Conservation (phyloP, 2,797 vertebrate species). For the Mus caroli region DNA sequence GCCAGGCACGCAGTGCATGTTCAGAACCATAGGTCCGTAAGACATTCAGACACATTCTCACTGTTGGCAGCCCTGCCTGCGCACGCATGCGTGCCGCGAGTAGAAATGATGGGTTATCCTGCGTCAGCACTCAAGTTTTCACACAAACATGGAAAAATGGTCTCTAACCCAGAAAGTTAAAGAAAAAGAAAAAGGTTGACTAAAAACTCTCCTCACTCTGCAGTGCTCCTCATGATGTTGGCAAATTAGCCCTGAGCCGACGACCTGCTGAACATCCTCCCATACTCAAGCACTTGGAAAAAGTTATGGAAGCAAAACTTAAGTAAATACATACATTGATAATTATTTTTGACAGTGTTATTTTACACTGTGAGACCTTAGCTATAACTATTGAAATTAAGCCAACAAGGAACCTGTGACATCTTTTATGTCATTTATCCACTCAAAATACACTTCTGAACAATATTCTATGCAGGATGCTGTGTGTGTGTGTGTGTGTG, state of each 20-base stretch:
- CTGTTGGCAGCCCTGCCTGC: background rate
- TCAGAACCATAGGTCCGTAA: background rate
- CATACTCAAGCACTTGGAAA: conserved; percentile 2
- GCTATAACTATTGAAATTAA: conserved; percentile 30
- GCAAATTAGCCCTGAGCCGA: background rate
- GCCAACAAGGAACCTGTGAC: background rate
- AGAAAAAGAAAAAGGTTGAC: background rate
- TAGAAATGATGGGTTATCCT: conserved; percentile 48
- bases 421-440: background rate
- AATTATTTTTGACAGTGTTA: conserved; percentile 53
- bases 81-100: background rate
- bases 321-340: conserved; percentile 25
- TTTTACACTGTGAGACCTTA: conserved; percentile 1
- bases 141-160: conserved; percentile 80
- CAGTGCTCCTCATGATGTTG: background rate
- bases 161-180: conserved; percentile 52
- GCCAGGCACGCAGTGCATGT: background rate
- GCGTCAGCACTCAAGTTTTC: conserved; percentile 80
- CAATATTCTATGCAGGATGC: background rate
- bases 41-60: background rate
- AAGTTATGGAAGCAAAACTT: conserved; percentile 47
- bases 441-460: conserved; percentile 5
- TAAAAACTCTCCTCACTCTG: background rate
- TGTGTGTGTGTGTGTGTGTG: background rate
- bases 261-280: background rate